Evolutionary conservation across 37 sponge, comb jelly and placozoan species (phyloP), one percentile per base, ranked within the genome.

Genomic region (Geodia barretti): DNA sequence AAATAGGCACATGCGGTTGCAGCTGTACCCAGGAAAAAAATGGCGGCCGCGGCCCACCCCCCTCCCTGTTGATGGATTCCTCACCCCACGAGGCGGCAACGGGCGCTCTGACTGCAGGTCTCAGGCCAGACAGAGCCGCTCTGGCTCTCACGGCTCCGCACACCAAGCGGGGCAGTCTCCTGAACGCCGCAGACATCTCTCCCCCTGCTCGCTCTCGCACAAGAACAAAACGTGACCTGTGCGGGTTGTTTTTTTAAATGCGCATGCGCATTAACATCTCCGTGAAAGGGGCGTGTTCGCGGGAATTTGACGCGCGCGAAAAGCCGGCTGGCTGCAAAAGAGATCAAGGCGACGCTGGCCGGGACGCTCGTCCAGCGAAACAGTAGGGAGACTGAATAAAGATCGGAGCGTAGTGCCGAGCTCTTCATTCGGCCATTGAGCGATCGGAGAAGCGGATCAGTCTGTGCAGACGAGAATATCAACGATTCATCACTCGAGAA

Each of bases 111-210:
- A 72, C 73, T 11, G 62, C 64, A 3, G 25, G 71, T 72, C 86
- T 86, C 20, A 86, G 70, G 19, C 72, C 33, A 19, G 36, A 24
- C 41, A 78, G 26, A 1, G 77, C 29, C 38, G 63, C 33, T 62
- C 62, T 73, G 0, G 73, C 73, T n/a, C 73, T n/a, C 37, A 59
- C 33, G 32, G 43, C 74, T 39, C 72, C 26, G 23, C 78, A 86
- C 32, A 86, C 58, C 40, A 86, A 19, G 8, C 37, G 4, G 19
- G 37, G 72, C 32, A 71, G 66, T 40, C 86, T 74, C 41, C 83
- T 30, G 63, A 83, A 65, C 24, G 47, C 66, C 0, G 83, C 83
- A 64, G 83, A 73, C 83, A 83, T 83, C 41, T 83, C 74, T 19
- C 29, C 26, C 61, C 38, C 72, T 40, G 24, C 40, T 36, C 42